A percentile compares a stretch with the other conserved stretches of the same genome.
Evolutionary conservation across 92 coral and sea anemone genomes (phyloP).

Genomic region (Pocillopora grandis): DNA sequence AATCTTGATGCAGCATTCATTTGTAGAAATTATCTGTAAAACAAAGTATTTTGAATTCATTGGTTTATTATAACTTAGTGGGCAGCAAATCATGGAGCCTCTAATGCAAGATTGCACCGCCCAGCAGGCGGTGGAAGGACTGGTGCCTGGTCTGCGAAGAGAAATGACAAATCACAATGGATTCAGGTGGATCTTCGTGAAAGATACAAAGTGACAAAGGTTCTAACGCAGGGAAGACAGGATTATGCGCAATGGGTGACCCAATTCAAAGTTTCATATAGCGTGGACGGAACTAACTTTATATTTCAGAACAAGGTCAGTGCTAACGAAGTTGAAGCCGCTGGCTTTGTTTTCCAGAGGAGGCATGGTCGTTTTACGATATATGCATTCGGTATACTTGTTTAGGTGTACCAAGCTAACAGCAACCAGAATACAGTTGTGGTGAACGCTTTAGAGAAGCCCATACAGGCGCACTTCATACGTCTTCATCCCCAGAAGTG

Average conservation of each 20-base stretch:
- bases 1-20: too few relatives aligned
- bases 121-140: background rate
- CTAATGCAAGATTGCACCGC: background rate
- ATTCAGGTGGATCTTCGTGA: constrained; percentile 10
- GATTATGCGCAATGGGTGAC: constrained; percentile 14
- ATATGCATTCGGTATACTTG: background rate
- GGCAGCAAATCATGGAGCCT: background rate
- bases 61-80: background rate
- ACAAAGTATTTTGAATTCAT: too few relatives aligned
- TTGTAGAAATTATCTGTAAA: too few relatives aligned
- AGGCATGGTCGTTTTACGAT: too few relatives aligned
- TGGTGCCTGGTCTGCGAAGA: constrained; percentile 5
- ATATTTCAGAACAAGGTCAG: background rate
- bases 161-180: constrained; percentile 5
- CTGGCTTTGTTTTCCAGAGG: too few relatives aligned
- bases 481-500: too few relatives aligned
- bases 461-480: too few relatives aligned
- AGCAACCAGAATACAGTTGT: constrained; percentile 1
- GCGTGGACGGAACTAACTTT: background rate
- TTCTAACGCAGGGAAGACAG: background rate
- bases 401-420: constrained; percentile 4
- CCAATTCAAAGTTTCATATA: background rate
- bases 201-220: background rate
- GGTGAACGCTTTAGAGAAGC: background rate
- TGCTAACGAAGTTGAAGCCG: background rate